These are phyloP conservation scores for Antheraea mylitta DNA, from an alignment of 1,140 invertebrate genomes.

Conservation along the genomic window DNA sequence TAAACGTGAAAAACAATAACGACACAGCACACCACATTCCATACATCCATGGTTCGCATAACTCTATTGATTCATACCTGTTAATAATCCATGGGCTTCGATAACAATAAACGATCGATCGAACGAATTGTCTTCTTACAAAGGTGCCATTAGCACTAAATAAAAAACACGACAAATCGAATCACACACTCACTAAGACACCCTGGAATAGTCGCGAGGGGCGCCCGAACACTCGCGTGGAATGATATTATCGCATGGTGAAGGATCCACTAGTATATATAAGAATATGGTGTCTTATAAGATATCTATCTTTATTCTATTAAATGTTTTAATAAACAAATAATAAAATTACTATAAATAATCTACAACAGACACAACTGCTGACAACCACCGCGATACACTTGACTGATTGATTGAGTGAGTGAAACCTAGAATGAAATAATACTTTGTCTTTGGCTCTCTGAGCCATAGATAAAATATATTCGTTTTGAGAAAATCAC, in stretches of 20 bases:
- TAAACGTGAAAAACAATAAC: not conserved
- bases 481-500: too few relatives aligned
- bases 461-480: too few relatives aligned
- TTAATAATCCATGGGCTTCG: constrained; percentile 48
- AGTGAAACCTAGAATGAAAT: constrained; percentile 5
- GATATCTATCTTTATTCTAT: not conserved
- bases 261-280: not conserved
- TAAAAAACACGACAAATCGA: constrained; percentile 8
- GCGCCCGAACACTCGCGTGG: constrained; percentile 6
- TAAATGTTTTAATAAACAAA: constrained; percentile 16
- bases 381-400: constrained; percentile 16
- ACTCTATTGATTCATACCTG: constrained; percentile 42
- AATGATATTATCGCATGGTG: constrained; percentile 10
- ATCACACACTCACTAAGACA: constrained; percentile 14
- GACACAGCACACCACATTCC: constrained; percentile 36
- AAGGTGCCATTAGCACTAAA: constrained; percentile 14
- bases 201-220: constrained; percentile 20
- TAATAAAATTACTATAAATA: constrained; percentile 13
- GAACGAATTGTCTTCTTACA: not conserved
- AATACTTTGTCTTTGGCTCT: too few relatives aligned
- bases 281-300: not conserved
- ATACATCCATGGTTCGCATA: constrained; percentile 26
- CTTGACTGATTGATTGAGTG: constrained; percentile 17
- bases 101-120: not conserved
- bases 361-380: constrained; percentile 13